A percentile compares a stretch with the other conserved stretches of the same genome.
Evolutionary conservation across 1,140 invertebrate species (phyloP).

Genomic region (Drosophila cardini): DNA sequence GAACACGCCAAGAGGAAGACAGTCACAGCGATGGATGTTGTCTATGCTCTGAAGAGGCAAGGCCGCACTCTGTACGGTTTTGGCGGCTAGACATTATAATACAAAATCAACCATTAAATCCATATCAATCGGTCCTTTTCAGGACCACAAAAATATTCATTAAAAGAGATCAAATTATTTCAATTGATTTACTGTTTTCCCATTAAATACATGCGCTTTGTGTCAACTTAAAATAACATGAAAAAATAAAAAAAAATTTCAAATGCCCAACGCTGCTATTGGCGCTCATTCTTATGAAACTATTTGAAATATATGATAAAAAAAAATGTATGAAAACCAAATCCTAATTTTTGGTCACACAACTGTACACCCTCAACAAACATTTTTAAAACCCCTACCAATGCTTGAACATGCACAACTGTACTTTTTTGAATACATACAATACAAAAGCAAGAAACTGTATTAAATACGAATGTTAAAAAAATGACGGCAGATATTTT

Average conservation of each 20-base stretch:
- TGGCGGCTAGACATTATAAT: conserved; percentile 85
- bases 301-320: too few relatives aligned
- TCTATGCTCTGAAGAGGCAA: conserved; percentile 93
- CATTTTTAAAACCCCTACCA: too few relatives aligned
- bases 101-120: neutral
- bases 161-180: neutral
- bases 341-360: neutral
- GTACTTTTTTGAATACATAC: too few relatives aligned
- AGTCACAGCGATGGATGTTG: conserved; percentile 94
- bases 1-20: conserved; percentile 93
- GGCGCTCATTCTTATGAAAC: too few relatives aligned
- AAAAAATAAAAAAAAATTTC: neutral
- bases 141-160: neutral
- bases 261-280: conserved; percentile 85
- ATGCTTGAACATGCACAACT: too few relatives aligned
- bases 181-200: neutral
- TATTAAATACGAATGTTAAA: too few relatives aligned
- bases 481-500: neutral
- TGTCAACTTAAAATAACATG: neutral
- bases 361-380: too few relatives aligned
- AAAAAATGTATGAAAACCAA: too few relatives aligned
- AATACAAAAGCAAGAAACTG: too few relatives aligned
- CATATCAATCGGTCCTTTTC: conserved; percentile 57
- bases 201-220: too few relatives aligned
- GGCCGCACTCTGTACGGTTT: conserved; percentile 89